Evolutionary conservation across 2,113 vertebrate species (phyloP).

Genomic region (Myocastor coypus): DNA sequence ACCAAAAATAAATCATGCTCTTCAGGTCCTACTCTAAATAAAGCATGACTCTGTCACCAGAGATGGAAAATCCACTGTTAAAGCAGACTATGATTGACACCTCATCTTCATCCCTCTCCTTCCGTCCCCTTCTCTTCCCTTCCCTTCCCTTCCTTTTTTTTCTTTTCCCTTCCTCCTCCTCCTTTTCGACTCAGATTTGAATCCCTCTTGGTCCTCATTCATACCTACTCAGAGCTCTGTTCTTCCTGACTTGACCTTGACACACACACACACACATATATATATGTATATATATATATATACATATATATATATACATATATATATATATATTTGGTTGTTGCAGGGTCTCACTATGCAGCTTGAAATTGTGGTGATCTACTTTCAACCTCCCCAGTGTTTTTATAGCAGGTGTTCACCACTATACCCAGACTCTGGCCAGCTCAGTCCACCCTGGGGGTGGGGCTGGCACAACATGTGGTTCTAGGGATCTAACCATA

Average conservation of each 20-base stretch:
- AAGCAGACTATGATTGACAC: not conserved
- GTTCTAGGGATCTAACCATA: too few species aligned
- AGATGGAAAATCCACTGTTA: not conserved
- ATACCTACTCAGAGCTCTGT: not conserved
- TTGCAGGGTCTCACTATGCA: too few species aligned
- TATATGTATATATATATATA: too few species aligned
- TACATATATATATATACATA: too few species aligned
- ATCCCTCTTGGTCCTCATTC: not conserved
- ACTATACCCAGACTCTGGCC: too few species aligned
- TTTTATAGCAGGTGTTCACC: too few species aligned
- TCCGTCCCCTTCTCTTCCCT: too few species aligned
- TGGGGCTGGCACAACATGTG: too few species aligned
- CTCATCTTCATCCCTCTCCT: not conserved
- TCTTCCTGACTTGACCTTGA: not conserved
- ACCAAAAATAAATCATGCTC: not conserved
- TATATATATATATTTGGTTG: too few species aligned
- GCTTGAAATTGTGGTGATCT: too few species aligned
- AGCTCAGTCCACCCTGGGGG: too few species aligned
- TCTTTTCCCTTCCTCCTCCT: not conserved
- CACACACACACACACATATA: not conserved
- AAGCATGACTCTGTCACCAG: not conserved
- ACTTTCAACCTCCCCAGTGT: too few species aligned
- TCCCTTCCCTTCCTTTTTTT: accelerated
- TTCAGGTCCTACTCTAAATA: not conserved
- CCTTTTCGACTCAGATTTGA: not conserved